These are phyloP conservation scores for Stegodyphus dumicola DNA, from an alignment of 1,140 invertebrate species.

Conservation along the genomic window DNA sequence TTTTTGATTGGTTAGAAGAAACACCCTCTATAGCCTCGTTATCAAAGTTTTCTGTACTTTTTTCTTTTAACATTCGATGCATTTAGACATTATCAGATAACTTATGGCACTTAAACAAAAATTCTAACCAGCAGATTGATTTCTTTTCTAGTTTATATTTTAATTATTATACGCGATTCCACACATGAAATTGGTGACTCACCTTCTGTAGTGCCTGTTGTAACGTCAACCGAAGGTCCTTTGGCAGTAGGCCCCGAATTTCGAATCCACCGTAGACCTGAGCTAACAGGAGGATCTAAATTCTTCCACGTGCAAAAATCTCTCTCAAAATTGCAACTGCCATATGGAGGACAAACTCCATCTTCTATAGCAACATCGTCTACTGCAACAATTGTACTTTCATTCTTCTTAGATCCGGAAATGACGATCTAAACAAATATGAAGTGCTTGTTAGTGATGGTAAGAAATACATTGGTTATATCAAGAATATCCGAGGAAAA, in stretches of 20 bases:
- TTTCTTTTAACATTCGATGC: no score
- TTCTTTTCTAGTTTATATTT: no score
- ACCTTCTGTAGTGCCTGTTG: conserved; percentile 41
- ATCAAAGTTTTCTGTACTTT: no score
- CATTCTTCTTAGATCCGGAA: neutral
- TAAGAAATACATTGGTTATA: no score
- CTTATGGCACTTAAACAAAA: no score
- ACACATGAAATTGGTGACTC: neutral
- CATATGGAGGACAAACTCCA: conserved; percentile 26
- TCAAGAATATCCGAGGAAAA: no score
- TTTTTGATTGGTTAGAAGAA: no score
- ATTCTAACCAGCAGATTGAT: no score
- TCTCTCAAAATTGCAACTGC: conserved; percentile 51
- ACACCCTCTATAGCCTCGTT: no score
- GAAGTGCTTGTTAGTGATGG: no score
- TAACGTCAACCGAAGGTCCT: conserved; percentile 25
- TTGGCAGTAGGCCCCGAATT: conserved; percentile 26
- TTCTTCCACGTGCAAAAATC: conserved; percentile 60
- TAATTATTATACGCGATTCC: no score
- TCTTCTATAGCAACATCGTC: conserved; percentile 49
- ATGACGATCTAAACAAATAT: conserved; percentile 26
- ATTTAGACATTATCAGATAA: no score
- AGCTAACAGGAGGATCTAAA: conserved; percentile 20
- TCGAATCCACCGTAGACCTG: conserved; percentile 36
- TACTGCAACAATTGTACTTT: conserved; percentile 4